These are phyloP conservation scores for Callosobruchus maculatus DNA, from an alignment of 2,888 invertebrate genomes.

Conservation along the genomic window DNA sequence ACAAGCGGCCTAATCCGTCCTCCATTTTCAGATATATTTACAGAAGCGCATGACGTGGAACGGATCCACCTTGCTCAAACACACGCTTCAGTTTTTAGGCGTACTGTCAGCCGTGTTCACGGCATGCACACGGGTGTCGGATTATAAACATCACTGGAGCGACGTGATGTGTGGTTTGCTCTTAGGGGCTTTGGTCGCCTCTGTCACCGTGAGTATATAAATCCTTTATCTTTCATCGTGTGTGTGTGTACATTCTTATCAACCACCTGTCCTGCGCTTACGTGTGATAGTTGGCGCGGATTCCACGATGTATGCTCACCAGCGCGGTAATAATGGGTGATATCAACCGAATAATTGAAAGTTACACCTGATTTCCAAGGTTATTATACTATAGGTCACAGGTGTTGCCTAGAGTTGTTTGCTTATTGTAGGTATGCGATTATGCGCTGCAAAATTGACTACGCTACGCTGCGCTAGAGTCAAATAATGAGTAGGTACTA, in stretches of 20 bases:
- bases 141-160: constrained; percentile 98
- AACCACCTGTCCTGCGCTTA: background rate
- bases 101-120: constrained; percentile 81
- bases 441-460: too few species aligned
- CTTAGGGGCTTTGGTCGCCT: constrained; percentile 65
- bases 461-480: too few species aligned
- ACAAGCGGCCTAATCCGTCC: background rate
- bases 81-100: constrained; percentile 79
- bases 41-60: constrained; percentile 81
- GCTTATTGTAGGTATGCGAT: too few species aligned
- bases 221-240: background rate
- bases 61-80: constrained; percentile 75
- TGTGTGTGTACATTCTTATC: background rate
- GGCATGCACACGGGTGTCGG: constrained; percentile 85
- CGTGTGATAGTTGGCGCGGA: background rate
- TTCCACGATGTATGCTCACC: background rate
- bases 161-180: constrained; percentile 84
- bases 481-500: too few species aligned
- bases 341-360: too few species aligned
- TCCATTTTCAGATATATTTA: constrained; percentile 71
- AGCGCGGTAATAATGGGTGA: too few species aligned
- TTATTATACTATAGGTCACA: too few species aligned
- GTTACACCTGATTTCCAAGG: too few species aligned
- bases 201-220: constrained; percentile 63
- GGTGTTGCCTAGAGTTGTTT: too few species aligned